These are phyloP conservation scores for Prunella himalayana DNA, from an alignment of 2,113 vertebrate genomes.

Conservation along the genomic window DNA sequence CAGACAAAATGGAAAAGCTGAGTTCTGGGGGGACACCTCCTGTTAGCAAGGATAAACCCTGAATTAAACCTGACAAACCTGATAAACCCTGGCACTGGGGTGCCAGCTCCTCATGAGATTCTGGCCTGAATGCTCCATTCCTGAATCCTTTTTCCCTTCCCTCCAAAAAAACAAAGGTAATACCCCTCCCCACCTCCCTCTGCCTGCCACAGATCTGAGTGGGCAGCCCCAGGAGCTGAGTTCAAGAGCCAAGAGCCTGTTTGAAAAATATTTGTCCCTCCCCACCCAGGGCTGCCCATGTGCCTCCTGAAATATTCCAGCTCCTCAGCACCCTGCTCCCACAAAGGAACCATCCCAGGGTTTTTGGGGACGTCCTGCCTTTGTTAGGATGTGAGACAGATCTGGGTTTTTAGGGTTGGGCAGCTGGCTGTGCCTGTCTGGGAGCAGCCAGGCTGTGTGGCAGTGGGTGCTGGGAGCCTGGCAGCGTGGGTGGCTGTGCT, in stretches of 20 bases:
- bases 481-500: background rate
- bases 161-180: background rate
- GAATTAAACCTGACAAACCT: no score
- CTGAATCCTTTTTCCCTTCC: background rate
- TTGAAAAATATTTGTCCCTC: conserved; percentile 49
- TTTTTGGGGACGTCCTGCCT: background rate
- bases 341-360: rapidly evolving
- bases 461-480: background rate
- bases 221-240: conserved; percentile 8
- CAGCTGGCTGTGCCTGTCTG: background rate
- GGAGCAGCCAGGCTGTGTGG: background rate
- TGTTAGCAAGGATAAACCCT: background rate
- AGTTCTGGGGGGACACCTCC: background rate
- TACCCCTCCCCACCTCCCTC: background rate
- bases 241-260: conserved; percentile 20
- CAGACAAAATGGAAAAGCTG: background rate
- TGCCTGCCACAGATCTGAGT: background rate
- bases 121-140: background rate
- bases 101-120: background rate
- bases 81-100: background rate
- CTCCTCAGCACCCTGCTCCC: background rate
- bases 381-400: background rate
- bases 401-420: rapidly evolving
- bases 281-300: conserved; percentile 7
- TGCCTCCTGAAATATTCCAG: background rate